A percentile compares a stretch with the other conserved stretches of the same genome.
Evolutionary conservation across 1,140 invertebrate genomes (phyloP).

Genomic region (Choristoneura fumiferana): DNA sequence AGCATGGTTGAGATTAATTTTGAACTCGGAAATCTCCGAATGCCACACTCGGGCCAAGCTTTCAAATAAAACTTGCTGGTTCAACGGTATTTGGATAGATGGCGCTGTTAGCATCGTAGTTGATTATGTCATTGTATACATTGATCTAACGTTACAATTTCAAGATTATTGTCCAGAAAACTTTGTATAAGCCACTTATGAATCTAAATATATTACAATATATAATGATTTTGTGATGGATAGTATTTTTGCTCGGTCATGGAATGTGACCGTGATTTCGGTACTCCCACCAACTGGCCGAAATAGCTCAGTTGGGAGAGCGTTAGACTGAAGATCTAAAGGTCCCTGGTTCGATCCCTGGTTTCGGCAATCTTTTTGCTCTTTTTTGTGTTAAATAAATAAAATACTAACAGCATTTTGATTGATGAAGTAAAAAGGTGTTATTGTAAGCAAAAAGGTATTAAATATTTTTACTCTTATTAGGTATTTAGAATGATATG

Average conservation of each 20-base stretch:
- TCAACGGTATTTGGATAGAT: constrained; percentile 29
- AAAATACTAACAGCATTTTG: too few relatives aligned
- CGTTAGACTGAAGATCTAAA: constrained; percentile 82
- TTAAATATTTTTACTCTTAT: background rate
- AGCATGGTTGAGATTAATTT: too few relatives aligned
- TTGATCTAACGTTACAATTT: background rate
- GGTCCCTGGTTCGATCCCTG: constrained; percentile 80
- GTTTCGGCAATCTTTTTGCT: constrained; percentile 71
- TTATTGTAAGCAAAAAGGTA: background rate
- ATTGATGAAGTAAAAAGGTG: too few relatives aligned
- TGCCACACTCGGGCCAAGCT: too few relatives aligned
- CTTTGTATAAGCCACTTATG: too few relatives aligned
- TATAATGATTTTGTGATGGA: too few relatives aligned
- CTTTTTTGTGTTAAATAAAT: constrained; percentile 18
- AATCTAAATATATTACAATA: too few relatives aligned
- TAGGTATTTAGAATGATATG: too few relatives aligned
- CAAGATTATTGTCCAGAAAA: too few relatives aligned
- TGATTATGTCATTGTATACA: background rate
- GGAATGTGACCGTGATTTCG: constrained; percentile 24
- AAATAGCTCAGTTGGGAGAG: constrained; percentile 82
- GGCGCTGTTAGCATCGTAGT: constrained; percentile 19
- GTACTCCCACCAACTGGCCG: constrained; percentile 43
- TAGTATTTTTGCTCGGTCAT: background rate
- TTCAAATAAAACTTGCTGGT: constrained; percentile 10
- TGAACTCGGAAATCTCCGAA: too few relatives aligned